A percentile compares a stretch with the other conserved stretches of the same genome.
phyloP scores from a whole-genome alignment of 2,113 vertebrate species.

The Turnix velox region DNA sequence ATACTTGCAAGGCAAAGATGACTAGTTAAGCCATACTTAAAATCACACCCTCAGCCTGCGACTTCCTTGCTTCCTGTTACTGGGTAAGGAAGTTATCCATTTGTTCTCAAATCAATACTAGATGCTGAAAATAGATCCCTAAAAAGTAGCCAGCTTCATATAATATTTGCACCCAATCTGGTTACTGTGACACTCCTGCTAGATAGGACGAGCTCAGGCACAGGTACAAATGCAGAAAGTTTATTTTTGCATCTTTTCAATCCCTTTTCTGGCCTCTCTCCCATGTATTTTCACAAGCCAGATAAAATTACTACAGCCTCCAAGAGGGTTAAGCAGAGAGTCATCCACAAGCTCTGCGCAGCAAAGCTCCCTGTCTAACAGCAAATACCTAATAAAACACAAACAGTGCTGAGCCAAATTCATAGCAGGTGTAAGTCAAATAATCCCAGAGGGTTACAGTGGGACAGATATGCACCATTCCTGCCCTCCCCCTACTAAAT shows the following conservation, averaged over 20 bases:
- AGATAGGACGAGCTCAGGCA: not conserved
- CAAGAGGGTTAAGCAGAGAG: constrained; percentile 8
- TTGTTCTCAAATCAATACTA: not conserved
- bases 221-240: not conserved
- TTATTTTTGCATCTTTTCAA: not conserved
- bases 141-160: not conserved
- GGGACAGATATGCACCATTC: not conserved
- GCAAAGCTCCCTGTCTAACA: not conserved
- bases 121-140: not conserved
- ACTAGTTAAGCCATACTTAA: not conserved
- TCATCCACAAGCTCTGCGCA: not conserved
- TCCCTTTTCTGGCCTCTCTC: not conserved
- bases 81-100: not conserved
- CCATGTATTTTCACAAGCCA: not conserved
- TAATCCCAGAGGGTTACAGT: not conserved
- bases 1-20: not conserved
- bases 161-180: not conserved
- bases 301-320: not conserved
- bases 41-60: not conserved
- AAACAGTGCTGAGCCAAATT: not conserved
- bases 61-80: not conserved
- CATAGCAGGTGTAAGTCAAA: not conserved
- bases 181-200: not conserved
- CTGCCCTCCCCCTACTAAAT: not conserved
- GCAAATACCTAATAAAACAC: not conserved